A percentile compares a stretch with the other conserved stretches of the same genome.
phyloP scores from a whole-genome alignment of 2,797 vertebrate species.

The Spea hammondii region DNA sequence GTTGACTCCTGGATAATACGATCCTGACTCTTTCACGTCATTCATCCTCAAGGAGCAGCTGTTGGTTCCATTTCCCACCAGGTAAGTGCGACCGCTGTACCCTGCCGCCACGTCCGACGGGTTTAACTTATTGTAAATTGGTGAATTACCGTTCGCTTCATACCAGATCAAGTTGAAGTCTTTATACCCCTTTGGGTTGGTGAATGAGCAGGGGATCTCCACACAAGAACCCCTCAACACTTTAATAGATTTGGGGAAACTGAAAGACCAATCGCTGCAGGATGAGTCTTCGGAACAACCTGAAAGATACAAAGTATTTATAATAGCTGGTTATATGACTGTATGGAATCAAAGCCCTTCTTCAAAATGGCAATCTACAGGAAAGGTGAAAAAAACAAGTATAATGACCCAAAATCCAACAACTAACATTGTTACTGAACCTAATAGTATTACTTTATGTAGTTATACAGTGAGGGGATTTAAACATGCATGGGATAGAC shows the following conservation, averaged over 20 bases:
- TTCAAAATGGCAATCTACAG: too few species aligned
- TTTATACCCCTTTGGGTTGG: neutral
- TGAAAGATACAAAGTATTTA: neutral
- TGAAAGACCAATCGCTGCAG: slow-evolving; percentile 10
- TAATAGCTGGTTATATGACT: neutral
- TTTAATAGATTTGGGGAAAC: slow-evolving; percentile 4
- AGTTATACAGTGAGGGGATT: too few species aligned
- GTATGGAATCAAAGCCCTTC: neutral
- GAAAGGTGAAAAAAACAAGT: too few species aligned
- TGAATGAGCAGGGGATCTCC: slow-evolving; percentile 31
- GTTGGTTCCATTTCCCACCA: neutral
- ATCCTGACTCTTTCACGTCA: neutral
- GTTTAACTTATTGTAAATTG: neutral
- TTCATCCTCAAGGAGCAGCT: slow-evolving; percentile 20
- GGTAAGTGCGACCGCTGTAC: slow-evolving; percentile 4
- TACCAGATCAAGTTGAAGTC: slow-evolving; percentile 18
- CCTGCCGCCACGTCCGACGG: neutral
- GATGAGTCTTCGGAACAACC: neutral
- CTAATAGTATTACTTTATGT: too few species aligned
- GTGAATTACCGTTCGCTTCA: fast-evolving
- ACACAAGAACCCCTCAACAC: slow-evolving; percentile 2
- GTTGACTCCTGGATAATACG: slow-evolving; percentile 7
- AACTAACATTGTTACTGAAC: too few species aligned
- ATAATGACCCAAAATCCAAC: too few species aligned
- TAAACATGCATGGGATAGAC: too few species aligned